phyloP scores from a whole-genome alignment of 2,888 invertebrate genomes.

The Masnerella sp. region DNA sequence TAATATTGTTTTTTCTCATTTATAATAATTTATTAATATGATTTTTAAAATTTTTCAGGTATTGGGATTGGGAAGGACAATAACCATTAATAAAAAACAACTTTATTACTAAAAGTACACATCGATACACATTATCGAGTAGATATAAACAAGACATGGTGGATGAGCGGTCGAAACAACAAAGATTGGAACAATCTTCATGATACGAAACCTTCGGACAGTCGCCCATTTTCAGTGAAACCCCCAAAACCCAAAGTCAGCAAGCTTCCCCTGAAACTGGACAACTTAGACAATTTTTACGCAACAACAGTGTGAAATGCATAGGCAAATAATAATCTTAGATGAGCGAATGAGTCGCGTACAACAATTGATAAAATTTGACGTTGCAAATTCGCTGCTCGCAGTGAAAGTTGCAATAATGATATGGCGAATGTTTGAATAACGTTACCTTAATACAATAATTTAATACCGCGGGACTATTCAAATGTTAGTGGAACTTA shows the following conservation, averaged over 20 bases:
- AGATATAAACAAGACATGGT: constrained; percentile 44
- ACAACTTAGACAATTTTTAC: too few species aligned
- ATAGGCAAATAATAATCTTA: constrained; percentile 1
- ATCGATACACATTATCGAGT: constrained; percentile 43
- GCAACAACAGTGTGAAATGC: constrained; percentile 10
- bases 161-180: constrained; percentile 32
- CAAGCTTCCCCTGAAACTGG: too few species aligned
- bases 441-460: constrained; percentile 5
- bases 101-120: constrained; percentile 51
- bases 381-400: background rate
- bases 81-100: constrained; percentile 54
- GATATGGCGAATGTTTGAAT: constrained; percentile 6
- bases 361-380: background rate
- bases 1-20: too few species aligned
- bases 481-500: background rate
- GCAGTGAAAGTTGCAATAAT: background rate
- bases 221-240: background rate
- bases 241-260: too few species aligned
- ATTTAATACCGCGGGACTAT: constrained; percentile 6
- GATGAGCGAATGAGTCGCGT: constrained; percentile 3
- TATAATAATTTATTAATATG: too few species aligned
- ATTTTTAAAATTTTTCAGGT: too few species aligned
- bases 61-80: too few species aligned
- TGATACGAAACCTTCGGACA: background rate
- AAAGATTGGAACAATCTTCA: constrained; percentile 12